These are phyloP conservation scores for Loris lydekkerianus DNA, from an alignment of 2,797 vertebrate genomes.

Conservation along the genomic window DNA sequence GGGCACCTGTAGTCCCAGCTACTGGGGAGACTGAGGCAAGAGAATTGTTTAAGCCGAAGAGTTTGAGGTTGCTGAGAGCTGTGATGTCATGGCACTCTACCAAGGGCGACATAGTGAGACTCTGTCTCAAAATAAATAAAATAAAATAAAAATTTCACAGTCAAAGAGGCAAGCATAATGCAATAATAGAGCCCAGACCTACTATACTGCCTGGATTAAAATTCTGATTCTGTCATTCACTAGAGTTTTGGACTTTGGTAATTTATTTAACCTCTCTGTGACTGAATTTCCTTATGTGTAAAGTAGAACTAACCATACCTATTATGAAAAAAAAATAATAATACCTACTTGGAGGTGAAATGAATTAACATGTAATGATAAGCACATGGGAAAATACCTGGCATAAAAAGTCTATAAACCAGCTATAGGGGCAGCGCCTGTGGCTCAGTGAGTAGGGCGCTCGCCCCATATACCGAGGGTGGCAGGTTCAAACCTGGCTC, in stretches of 20 bases:
- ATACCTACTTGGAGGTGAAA: background rate
- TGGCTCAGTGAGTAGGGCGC: too few species aligned
- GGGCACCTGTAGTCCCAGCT: too few species aligned
- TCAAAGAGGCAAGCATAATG: background rate
- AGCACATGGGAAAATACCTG: background rate
- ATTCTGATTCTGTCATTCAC: conserved; percentile 3
- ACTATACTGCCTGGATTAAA: background rate
- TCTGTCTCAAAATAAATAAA: too few species aligned
- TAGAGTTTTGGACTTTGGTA: background rate
- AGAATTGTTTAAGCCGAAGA: too few species aligned
- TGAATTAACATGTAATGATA: background rate
- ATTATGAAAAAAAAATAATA: background rate
- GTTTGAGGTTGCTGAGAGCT: too few species aligned
- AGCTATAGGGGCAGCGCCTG: background rate
- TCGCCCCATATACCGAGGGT: too few species aligned
- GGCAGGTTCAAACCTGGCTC: too few species aligned
- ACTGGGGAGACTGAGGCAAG: too few species aligned
- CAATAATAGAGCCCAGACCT: background rate
- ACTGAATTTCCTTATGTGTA: background rate
- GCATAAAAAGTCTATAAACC: conserved; percentile 24
- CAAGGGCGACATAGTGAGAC: too few species aligned
- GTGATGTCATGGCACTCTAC: too few species aligned
- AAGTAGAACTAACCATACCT: background rate
- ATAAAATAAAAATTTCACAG: background rate
- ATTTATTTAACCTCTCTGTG: conserved; percentile 17